These are phyloP conservation scores for Drosophila fungiperda DNA, from an alignment of 2,888 invertebrate genomes.

Conservation along the genomic window DNA sequence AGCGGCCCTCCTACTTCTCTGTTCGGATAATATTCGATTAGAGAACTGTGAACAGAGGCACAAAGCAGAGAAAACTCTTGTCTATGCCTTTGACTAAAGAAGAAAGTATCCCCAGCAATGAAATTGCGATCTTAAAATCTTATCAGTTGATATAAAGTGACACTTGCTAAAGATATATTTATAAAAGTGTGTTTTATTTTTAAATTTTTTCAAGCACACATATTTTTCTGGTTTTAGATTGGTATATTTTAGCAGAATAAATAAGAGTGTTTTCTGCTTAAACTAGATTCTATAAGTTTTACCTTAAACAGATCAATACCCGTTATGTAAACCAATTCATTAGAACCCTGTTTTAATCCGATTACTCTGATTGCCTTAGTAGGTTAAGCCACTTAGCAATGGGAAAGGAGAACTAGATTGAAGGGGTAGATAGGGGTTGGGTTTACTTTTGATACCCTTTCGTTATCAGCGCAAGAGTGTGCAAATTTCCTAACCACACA, in stretches of 20 bases:
- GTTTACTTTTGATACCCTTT: slow-evolving; percentile 23
- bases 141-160: background rate
- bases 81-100: background rate
- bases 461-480: slow-evolving; percentile 61
- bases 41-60: background rate
- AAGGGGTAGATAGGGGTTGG: background rate
- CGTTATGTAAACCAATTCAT: background rate
- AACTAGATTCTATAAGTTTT: slow-evolving; percentile 1
- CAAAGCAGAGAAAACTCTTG: background rate
- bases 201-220: background rate
- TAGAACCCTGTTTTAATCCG: slow-evolving; percentile 17
- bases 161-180: background rate
- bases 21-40: slow-evolving; percentile 15
- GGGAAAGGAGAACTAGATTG: background rate
- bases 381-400: slow-evolving; percentile 35
- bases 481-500: slow-evolving; percentile 49
- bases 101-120: background rate
- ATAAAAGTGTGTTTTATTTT: background rate
- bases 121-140: background rate
- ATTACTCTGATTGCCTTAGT: slow-evolving; percentile 12
- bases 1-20: background rate
- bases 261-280: background rate
- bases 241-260: background rate
- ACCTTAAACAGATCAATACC: background rate
- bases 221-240: background rate